These are phyloP conservation scores for Stramonita haemastoma DNA, from an alignment of 2,888 invertebrate species.

Conservation along the genomic window DNA sequence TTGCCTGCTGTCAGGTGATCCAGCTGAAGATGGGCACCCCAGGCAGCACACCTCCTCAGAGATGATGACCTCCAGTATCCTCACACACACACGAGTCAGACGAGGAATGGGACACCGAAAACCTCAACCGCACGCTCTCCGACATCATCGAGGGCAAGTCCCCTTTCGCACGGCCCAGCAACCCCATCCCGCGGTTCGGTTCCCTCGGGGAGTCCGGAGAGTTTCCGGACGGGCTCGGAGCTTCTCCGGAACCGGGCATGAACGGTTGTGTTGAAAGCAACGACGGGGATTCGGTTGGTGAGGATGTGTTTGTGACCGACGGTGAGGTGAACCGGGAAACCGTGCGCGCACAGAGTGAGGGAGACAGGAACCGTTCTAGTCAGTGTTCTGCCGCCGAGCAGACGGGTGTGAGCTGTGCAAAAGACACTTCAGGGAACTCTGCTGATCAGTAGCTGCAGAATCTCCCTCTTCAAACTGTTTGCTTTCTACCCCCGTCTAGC, in stretches of 20 bases:
- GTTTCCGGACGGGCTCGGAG: neutral
- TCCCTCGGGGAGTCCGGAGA: conserved; percentile 24
- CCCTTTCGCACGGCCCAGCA: conserved; percentile 28
- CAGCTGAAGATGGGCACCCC: conserved; percentile 71
- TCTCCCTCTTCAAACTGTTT: neutral
- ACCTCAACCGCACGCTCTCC: conserved; percentile 66
- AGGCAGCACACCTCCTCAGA: conserved; percentile 38
- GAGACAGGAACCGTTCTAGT: neutral
- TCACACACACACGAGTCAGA: conserved; percentile 59
- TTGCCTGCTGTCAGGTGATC: conserved; percentile 64
- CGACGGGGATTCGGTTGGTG: neutral
- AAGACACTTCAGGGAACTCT: neutral
- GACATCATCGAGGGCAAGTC: conserved; percentile 69
- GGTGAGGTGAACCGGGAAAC: neutral
- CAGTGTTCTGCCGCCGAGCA: conserved; percentile 17
- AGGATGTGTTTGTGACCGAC: neutral
- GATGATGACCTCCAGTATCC: conserved; percentile 54
- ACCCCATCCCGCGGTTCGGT: conserved; percentile 35
- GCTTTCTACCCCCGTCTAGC: neutral
- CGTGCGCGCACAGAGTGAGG: neutral
- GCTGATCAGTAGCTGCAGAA: neutral
- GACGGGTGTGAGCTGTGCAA: neutral
- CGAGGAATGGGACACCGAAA: conserved; percentile 64
- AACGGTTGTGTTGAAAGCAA: neutral
- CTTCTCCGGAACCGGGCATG: neutral